These are phyloP conservation scores for Crepidodera aurea DNA, from an alignment of 2,888 invertebrate genomes.

Conservation along the genomic window DNA sequence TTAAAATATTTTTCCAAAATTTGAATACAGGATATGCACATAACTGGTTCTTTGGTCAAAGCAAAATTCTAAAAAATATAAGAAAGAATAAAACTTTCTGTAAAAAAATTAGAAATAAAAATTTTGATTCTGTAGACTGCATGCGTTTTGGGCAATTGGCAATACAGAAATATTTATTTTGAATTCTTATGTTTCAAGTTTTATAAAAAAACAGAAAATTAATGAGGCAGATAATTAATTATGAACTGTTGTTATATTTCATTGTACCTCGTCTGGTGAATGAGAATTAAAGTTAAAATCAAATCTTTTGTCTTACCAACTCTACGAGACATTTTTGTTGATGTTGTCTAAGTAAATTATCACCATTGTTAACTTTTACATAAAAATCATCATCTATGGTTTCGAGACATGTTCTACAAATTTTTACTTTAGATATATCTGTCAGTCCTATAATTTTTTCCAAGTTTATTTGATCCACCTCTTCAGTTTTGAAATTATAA, in stretches of 20 bases:
- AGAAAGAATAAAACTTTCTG: too few relatives aligned
- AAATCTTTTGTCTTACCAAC: too few relatives aligned
- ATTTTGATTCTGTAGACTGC: too few relatives aligned
- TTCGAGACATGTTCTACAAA: conserved; percentile 19
- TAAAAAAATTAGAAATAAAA: too few relatives aligned
- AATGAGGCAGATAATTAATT: too few relatives aligned
- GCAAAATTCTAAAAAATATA: conserved; percentile 18
- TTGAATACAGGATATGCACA: conserved; percentile 8
- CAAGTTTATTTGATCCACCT: conserved; percentile 5
- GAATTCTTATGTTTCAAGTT: too few relatives aligned
- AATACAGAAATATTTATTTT: too few relatives aligned
- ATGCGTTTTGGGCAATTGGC: too few relatives aligned
- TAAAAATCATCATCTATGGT: conserved; percentile 3
- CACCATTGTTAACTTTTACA: not conserved
- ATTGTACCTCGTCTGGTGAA: too few relatives aligned
- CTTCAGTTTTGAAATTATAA: conserved; percentile 10
- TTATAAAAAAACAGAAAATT: too few relatives aligned
- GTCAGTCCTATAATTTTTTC: conserved; percentile 20
- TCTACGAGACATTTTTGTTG: conserved; percentile 8
- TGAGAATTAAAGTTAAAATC: too few relatives aligned
- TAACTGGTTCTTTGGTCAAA: conserved; percentile 12
- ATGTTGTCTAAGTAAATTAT: not conserved
- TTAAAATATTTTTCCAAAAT: conserved; percentile 6
- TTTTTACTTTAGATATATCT: not conserved
- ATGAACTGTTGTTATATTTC: too few relatives aligned